phyloP scores from a whole-genome alignment of 1,140 invertebrate genomes.

The Hydropsyche tenuis region DNA sequence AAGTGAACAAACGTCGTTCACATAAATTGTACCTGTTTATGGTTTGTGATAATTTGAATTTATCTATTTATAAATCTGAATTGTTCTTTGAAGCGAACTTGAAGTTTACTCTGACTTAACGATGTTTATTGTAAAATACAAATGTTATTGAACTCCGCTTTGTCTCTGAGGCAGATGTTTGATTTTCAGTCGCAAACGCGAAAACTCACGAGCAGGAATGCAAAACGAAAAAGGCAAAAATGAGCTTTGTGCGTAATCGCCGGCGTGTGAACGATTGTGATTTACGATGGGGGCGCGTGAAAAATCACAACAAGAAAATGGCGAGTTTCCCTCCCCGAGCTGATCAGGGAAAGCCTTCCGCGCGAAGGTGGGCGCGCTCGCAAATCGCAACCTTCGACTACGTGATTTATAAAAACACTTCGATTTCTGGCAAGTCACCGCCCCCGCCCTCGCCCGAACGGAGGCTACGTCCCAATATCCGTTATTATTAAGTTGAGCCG shows the following conservation, averaged over 20 bases:
- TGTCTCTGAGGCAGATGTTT: too few species aligned
- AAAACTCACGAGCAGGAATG: too few species aligned
- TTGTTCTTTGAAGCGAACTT: too few species aligned
- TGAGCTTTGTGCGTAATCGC: neutral
- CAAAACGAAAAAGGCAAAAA: neutral
- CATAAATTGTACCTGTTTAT: too few species aligned
- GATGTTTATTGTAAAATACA: too few species aligned
- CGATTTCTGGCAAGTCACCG: constrained; percentile 31
- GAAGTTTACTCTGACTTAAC: too few species aligned
- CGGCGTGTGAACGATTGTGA: constrained; percentile 3
- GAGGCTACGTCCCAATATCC: constrained; percentile 23
- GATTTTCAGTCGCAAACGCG: too few species aligned
- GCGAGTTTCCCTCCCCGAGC: constrained; percentile 2
- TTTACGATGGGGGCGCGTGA: constrained; percentile 14
- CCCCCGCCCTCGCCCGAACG: neutral
- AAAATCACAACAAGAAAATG: constrained; percentile 15
- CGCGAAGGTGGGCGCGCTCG: neutral
- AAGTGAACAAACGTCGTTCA: too few species aligned
- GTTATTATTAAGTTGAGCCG: constrained; percentile 37
- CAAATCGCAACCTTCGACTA: neutral
- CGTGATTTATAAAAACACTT: constrained; percentile 39
- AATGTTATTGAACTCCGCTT: too few species aligned
- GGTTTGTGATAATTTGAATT: too few species aligned
- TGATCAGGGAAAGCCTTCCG: constrained; percentile 1
- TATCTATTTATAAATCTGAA: too few species aligned